Base-by-base conservation (phyloP, 2,113 vertebrate genomes). In the Scophthalmus maximus region DNA sequence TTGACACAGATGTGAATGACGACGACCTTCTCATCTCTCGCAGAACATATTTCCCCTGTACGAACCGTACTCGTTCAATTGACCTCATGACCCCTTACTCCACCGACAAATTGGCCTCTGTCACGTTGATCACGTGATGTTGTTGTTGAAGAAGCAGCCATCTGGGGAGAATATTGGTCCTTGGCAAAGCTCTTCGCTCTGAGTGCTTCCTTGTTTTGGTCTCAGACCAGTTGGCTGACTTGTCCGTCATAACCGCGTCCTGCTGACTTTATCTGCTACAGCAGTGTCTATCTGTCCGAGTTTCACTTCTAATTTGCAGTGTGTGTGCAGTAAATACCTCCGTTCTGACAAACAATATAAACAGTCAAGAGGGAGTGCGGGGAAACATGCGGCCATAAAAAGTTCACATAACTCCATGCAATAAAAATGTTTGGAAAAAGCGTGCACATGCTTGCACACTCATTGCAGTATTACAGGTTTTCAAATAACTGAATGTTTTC, bases 321-420 rank as follows among this genome's bases (percentile, higher is more conserved):
- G 61, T 20, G 1, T 60, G 20, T 22, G 10, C 22, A 38, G 29
- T 58, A 36, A 63, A 83, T 58, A 27, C 44, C 67, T 47, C 42
- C 38, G 51, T 12, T 8, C 27, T n/a, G 12, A 70, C 22, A 23
- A 23, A 57, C 11, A 49, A 22, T 17, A 12, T 49, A 23, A 49
- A 23, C 46, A 46, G 36, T 40, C 32, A 32, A 75, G 38, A n/a
- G 5, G 32, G 26, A 25, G 15, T 51, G 1, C 38, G 47, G 60
- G 67, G 14, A 61, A 73, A 53, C 64, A n/a, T 62, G 18, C 26
- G 1, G 23, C 42, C 40, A 29, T 70, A 38, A 79, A n/a, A 78
- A 46, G 12, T 5, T 58, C 17, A 26, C 2, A 5, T 3, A 38
- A 25, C 11, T 12, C 20, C 8, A 27, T 7, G 26, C 15, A 62